Conservation (phyloP, 2,113 vertebrate genomes). For the Turdus rufiventris region DNA sequence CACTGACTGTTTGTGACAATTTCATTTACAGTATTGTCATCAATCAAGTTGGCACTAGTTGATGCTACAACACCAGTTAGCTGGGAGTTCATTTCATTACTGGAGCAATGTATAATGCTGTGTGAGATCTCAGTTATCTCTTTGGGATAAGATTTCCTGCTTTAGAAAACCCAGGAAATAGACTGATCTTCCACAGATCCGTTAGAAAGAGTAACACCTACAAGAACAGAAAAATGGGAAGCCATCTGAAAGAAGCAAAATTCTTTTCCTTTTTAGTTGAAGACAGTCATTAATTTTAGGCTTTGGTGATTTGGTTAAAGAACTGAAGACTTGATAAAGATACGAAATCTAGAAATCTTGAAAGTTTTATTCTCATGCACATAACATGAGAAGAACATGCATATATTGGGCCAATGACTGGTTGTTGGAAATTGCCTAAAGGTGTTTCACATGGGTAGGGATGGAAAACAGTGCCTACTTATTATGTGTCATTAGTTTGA, state of each 20-base stretch:
- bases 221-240: neutral
- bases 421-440: neutral
- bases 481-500: rapidly evolving
- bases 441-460: neutral
- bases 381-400: neutral
- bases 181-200: neutral
- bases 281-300: neutral
- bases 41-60: neutral
- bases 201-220: neutral
- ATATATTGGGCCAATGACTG: neutral
- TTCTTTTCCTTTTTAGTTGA: neutral
- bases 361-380: neutral
- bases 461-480: neutral
- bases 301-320: neutral
- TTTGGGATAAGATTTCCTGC: neutral
- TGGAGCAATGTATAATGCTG: neutral
- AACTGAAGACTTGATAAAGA: neutral
- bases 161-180: neutral
- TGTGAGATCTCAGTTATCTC: neutral
- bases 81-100: neutral
- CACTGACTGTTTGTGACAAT: neutral
- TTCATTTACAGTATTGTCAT: neutral
- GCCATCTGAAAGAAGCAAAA: neutral
- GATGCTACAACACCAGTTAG: neutral
- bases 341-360: neutral